A percentile compares a stretch with the other conserved stretches of the same genome.
Evolutionary conservation across 2,888 invertebrate genomes (phyloP).

Genomic region (Salpingus planirostris): DNA sequence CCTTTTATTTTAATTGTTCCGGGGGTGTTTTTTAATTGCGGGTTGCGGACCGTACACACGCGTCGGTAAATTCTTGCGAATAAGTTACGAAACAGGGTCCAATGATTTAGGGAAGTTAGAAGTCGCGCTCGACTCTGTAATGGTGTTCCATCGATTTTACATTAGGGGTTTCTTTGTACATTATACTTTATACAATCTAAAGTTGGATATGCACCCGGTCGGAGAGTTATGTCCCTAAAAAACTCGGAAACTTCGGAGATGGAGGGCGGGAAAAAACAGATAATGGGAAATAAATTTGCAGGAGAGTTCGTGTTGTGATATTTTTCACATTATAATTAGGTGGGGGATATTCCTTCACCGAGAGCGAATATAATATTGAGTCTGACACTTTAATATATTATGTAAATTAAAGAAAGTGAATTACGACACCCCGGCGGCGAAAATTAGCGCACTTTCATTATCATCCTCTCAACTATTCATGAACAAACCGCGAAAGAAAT

Average conservation of each 20-base stretch:
- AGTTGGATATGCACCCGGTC: conserved; percentile 44
- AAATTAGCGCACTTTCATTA: no score
- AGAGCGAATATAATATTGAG: conserved; percentile 6
- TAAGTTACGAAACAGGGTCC: conserved; percentile 28
- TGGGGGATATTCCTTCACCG: conserved; percentile 19
- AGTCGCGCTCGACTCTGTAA: conserved; percentile 41
- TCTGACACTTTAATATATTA: conserved; percentile 8
- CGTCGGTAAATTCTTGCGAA: conserved; percentile 26
- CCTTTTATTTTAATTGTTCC: no score
- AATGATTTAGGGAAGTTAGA: conserved; percentile 39
- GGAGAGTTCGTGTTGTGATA: conserved; percentile 38
- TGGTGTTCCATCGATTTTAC: conserved; percentile 45
- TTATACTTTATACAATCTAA: conserved; percentile 46
- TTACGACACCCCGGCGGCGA: background rate
- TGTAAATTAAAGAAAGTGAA: conserved; percentile 6
- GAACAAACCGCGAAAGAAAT: no score
- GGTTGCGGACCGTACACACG: no score
- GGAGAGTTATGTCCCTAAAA: conserved; percentile 39
- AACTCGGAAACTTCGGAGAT: conserved; percentile 37
- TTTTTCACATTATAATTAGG: conserved; percentile 42
- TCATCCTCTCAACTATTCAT: no score
- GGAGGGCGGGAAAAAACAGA: conserved; percentile 42
- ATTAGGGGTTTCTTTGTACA: conserved; percentile 46
- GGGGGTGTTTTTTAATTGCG: no score
- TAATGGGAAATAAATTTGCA: conserved; percentile 44